Evolutionary conservation across 2,113 vertebrate species (phyloP), one percentile per base, ranked within the genome.

Genomic region (Alexandromys fortis): DNA sequence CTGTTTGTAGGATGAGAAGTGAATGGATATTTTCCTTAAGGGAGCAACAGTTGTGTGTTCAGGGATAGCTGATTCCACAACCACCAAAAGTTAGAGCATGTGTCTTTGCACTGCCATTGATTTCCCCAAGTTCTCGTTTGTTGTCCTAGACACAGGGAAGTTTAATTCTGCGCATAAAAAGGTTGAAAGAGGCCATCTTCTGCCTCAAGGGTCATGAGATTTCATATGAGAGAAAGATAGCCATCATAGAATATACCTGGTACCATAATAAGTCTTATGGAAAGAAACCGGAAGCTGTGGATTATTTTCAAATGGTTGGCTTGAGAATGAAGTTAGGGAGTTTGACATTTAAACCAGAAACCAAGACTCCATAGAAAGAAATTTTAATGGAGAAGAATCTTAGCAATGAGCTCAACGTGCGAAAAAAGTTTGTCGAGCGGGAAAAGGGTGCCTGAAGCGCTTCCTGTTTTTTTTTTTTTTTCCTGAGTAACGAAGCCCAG

Each of bases 101-200:
- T 63, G 96, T 96, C 58, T 95, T 96, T 91, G 38, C 42, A 77
- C 22, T 70, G 92, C 22, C 73, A 72, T 72, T 76, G 55, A 55
- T 21, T 19, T 87, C 95, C 67, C 65, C 67, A 58, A 70, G 22
- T 8, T 88, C 42, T 61, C 86, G 4, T 87, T 42, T 91, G 7
- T 91, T 91, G 7, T 91, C 76, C n/a, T 16, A 89, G 6, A 89
- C 9, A 72, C 38, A 68, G 35, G 42, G 38, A 3, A 55, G 75
- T 68, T 90, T 92, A 91, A 30, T 30, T 11, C 28, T 79, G 38
- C 26, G 86, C 38, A 49, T 88, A 7, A 76, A 72, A 94, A 88
- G 89, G 9, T 33, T 83, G 5, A 42, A 30, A 33, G 61, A 86
- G 30, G 47, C 14, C 3, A 3, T 82, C 30, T 86, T 22, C 0